Evolutionary conservation across 1,140 invertebrate species (phyloP), one percentile per base, ranked within the genome.

Genomic region (Paralvinella palmiformis): DNA sequence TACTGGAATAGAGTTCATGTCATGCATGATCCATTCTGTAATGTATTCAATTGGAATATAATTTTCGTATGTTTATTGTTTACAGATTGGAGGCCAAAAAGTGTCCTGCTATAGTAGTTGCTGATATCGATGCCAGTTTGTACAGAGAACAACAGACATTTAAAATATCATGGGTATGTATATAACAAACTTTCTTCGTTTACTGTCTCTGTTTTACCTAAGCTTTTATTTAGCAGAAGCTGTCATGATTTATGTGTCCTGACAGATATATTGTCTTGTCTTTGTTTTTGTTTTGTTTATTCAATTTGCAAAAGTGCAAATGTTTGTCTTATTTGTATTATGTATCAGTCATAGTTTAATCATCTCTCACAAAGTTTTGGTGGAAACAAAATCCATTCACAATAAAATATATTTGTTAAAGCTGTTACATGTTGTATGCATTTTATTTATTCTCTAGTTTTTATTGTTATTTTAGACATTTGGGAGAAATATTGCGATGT

Each of bases 31-130:
- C 24, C 6, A 6, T 20, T 10, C 15, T 27, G 10, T 44, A 55
- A 5, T 17, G 32, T 45, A 29, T 17, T 62, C 24, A 27, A 24
- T 10, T 33, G 17, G 4, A 24, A 50, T 31, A 24, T 20, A 20
- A 29, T 58, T 36, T 20, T 41, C 20, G 55, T 13, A 22, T 45
- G 17, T 33, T 44, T 59, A 29, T 59, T 50, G 33, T 58, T 65
- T 75, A 20, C 60, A 85, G 84, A 63, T 71, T 84, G 63, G 85
- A 86, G 75, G 83, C 84, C n/a, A 75, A 77, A 66, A 72, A 77
- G 53, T 85, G 83, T 66, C 80, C 84, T 0, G 76, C 82, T 53
- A 74, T 85, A 35, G 82, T 85, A 0, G 84, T 84, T 17, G 82
- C 83, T 6, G 73, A 81, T 35, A 75, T 85, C 37, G 81, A 84